Conservation (phyloP, 2,113 vertebrate species). For the Halichoerus grypus region DNA sequence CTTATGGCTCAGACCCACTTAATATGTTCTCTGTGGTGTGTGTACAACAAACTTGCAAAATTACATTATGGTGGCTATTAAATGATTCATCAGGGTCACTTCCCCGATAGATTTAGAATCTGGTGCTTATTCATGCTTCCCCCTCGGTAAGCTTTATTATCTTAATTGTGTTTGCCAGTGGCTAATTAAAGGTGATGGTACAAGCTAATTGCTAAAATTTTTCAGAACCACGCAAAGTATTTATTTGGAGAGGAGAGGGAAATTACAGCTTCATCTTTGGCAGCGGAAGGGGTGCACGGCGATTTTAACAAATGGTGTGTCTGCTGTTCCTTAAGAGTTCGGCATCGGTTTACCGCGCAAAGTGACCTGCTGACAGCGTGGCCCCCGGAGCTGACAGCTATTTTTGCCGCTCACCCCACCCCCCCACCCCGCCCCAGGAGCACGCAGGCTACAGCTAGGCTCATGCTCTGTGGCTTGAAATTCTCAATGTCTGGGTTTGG, state of each 20-base stretch:
- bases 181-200: constrained; percentile 79
- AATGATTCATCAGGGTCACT: constrained; percentile 82
- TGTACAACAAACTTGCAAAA: constrained; percentile 77
- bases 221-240: constrained; percentile 67
- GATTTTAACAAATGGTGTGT: constrained; percentile 44
- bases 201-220: constrained; percentile 75
- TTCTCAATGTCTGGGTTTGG: background rate
- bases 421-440: background rate
- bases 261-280: constrained; percentile 60
- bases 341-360: background rate
- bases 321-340: background rate
- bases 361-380: background rate
- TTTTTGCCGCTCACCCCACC: background rate
- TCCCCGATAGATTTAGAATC: constrained; percentile 78
- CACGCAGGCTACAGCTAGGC: background rate
- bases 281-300: background rate
- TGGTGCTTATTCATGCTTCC: constrained; percentile 75
- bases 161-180: constrained; percentile 76
- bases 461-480: background rate
- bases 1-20: constrained; percentile 78
- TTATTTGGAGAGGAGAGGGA: constrained; percentile 59
- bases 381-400: background rate
- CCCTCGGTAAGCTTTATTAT: constrained; percentile 72
- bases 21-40: constrained; percentile 75
- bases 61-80: constrained; percentile 75